Percentiles rank a stretch among this genome's conserved stretches.
Evolutionary conservation across 2,797 vertebrate species (phyloP).

Genomic region (Falco berigora): DNA sequence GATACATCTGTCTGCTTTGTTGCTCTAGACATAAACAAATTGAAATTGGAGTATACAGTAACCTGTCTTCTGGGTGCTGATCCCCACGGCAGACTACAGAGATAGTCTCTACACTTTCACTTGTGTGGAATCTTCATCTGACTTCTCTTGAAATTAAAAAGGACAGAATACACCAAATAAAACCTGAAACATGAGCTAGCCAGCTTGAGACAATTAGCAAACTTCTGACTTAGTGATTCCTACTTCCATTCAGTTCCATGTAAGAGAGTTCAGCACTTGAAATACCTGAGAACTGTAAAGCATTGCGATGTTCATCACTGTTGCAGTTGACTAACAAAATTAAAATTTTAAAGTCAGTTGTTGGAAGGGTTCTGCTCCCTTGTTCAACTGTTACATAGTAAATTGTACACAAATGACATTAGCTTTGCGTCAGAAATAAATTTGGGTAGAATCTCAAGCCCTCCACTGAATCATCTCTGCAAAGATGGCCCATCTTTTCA

Average conservation of each 20-base stretch:
- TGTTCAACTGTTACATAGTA: neutral
- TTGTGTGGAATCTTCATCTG: neutral
- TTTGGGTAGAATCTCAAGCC: slow-evolving; percentile 97
- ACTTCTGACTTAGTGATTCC: slow-evolving; percentile 18
- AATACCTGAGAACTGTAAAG: slow-evolving; percentile 52
- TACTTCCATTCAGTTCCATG: neutral
- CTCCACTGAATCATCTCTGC: slow-evolving; percentile 97
- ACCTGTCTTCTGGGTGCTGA: neutral
- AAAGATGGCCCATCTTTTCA: slow-evolving; percentile 97
- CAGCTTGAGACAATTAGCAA: neutral
- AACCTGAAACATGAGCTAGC: neutral
- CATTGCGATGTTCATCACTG: neutral
- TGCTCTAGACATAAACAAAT: slow-evolving; percentile 1
- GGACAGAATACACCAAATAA: neutral
- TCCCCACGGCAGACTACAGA: neutral
- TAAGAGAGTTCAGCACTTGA: slow-evolving; percentile 28
- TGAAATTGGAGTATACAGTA: neutral
- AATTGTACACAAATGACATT: slow-evolving; percentile 23
- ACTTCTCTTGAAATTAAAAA: neutral
- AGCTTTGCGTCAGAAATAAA: slow-evolving; percentile 84
- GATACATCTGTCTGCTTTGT: slow-evolving; percentile 8
- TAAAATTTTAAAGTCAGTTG: neutral
- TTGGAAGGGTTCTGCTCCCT: neutral
- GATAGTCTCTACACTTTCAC: neutral
- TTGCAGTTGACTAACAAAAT: neutral